phyloP scores from a whole-genome alignment of 2,888 invertebrate species.

The Clivina fossor region DNA sequence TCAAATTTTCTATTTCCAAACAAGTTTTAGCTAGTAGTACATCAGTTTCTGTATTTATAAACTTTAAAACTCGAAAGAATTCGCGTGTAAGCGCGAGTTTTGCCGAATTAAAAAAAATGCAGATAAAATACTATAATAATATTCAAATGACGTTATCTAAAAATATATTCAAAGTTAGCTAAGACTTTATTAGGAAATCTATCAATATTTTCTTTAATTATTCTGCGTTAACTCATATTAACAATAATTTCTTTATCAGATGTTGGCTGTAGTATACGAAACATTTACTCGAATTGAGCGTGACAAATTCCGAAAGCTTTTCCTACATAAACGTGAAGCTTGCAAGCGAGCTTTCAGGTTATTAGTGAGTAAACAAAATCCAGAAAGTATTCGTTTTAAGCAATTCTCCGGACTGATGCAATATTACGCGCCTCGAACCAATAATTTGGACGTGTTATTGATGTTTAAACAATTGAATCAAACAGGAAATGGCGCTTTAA shows the following conservation, averaged over 20 bases:
- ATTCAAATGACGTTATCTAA: no score
- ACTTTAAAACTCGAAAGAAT: no score
- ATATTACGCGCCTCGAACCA: conserved; percentile 73
- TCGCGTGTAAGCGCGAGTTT: no score
- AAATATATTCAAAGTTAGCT: no score
- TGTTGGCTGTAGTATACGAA: conserved; percentile 89
- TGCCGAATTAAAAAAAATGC: no score
- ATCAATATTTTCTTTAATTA: neutral
- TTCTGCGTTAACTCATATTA: neutral
- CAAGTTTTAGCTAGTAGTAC: no score
- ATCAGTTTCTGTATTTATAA: no score
- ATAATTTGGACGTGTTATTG: conserved; percentile 73
- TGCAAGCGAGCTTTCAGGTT: conserved; percentile 80
- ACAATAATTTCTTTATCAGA: conserved; percentile 54
- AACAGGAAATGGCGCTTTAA: conserved; percentile 66
- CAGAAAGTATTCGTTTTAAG: conserved; percentile 66
- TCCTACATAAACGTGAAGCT: conserved; percentile 79
- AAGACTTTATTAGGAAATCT: no score
- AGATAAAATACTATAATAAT: no score
- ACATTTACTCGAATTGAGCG: conserved; percentile 85
- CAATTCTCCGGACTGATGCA: conserved; percentile 82
- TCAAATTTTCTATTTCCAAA: no score
- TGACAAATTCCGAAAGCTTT: conserved; percentile 79
- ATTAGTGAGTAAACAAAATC: conserved; percentile 74
- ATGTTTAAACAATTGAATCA: conserved; percentile 79